Conservation (phyloP, 2,113 vertebrate species). For the Mormyrus lacerda region DNA sequence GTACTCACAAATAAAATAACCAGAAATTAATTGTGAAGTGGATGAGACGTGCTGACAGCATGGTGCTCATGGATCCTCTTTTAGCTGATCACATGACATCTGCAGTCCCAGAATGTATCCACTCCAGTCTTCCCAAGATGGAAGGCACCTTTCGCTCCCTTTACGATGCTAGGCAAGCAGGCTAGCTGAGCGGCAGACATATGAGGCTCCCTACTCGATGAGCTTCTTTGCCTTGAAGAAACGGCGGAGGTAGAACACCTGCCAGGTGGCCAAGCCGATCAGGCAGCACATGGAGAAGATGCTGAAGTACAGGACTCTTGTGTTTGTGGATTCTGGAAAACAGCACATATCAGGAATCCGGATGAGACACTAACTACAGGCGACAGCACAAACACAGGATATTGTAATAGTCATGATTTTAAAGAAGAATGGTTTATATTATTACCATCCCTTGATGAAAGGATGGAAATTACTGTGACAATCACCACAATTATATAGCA, state of each 20-base stretch:
- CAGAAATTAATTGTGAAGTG: neutral
- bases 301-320: conserved; percentile 95
- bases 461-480: neutral
- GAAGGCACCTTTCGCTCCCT: neutral
- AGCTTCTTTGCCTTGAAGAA: conserved; percentile 99
- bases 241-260: conserved; percentile 94
- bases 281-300: conserved; percentile 99
- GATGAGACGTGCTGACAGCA: neutral
- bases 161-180: neutral
- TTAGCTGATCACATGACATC: neutral
- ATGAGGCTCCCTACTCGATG: conserved; percentile 71
- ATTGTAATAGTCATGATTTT: neutral
- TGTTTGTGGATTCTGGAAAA: conserved; percentile 86
- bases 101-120: neutral
- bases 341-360: neutral
- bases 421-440: neutral
- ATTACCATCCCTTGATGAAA: neutral
- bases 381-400: neutral
- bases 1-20: neutral
- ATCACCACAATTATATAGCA: neutral
- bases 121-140: neutral
- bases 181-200: neutral
- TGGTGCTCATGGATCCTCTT: neutral
- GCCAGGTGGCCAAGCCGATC: conserved; percentile 96
- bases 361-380: neutral